Evolutionary conservation across 2,797 vertebrate genomes (phyloP), one percentile per base, ranked within the genome.

Genomic region (Lagocephalus sceleratus): DNA sequence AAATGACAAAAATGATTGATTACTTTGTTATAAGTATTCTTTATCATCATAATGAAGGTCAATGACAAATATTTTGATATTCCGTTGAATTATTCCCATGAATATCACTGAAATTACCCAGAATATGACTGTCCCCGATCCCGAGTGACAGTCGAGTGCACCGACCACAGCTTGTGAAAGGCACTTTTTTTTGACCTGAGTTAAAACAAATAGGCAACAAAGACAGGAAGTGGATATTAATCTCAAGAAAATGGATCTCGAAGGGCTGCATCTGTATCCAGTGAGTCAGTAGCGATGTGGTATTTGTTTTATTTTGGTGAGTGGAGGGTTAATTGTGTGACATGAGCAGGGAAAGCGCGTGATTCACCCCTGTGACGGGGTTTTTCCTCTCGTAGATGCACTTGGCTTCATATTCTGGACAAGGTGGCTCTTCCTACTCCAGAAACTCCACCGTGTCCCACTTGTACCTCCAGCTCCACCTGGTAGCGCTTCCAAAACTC

Each of bases 401-500:
- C 64, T 52, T 93, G 54, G 94, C 95, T 76, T 98, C 94, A 0
- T 96, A 98, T 56, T 98, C 95, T 0, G 95, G 94, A 1, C 94
- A 91, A 54, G 92, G 50, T 2, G 90, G 93, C 63, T 96, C 91
- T 66, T 96, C 93, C 83, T 97, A 94, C 73, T 95, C 93, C 20
- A 97, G 83, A 58, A 93, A 92, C 76, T 96, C 94, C 39, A 93
- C 93, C 0, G 95, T 96, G 85, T 98, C 94, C 95, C 95, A 98
- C 17, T 93, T 85, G 2, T 97, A 98, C 73, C n/a, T 98, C 94
- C 38, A 98, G 86, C 52, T 93, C 89, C 1, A 94, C 93, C 82
- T 97, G 94, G 53, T 94, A 90, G 7, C 94, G 90, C 78, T 97
- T 98, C 95, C 95, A 97, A 47, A 97, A 95, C 87, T 97, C 95